Base-by-base conservation (phyloP, 2,888 invertebrate genomes). In the Drosophila meridiana region DNA sequence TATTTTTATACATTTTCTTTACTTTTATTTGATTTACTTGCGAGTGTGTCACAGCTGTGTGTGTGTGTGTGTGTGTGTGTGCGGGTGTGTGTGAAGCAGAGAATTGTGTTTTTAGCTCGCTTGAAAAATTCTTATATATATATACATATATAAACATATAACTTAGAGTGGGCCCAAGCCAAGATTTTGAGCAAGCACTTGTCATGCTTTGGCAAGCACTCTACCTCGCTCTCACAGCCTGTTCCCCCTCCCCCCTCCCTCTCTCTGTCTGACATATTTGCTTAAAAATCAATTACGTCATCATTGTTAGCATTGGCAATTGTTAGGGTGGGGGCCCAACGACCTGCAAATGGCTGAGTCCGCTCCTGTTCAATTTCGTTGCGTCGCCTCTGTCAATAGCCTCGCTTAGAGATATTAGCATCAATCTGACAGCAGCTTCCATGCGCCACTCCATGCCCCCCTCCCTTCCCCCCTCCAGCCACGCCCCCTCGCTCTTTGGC, bases 271-370 rank as follows among this genome's bases (percentile, higher is more conserved):
- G 42, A 69, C 64, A 70, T 78, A 82, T 87, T 87, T 87, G 80
- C 87, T 89, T 87, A 77, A 86, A 90, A 87, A 90, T 89, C 87
- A 87, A 87, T 87, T 87, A 87, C 84, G 87, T 90, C 90, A 90
- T 88, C 89, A 90, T 87, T 90, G 87, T 90, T 69, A 88, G 73
- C 80, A 36, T 52, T 77, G 87, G 56, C 89, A 90, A 86, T 87
- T 81, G 89, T 53, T 62, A 60, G 40, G 57, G 73, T 52, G 0
- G 52, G 20, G 34, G 55, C 55, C 55, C 55, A 38, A 28, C 28
- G 8, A 28, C 47, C 60, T 26, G 48, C 56, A 2, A 30, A 11
- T 20, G 20, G 32, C 30, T 66, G 48, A 64, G 20, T 78, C 53
- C 59, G 63, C 65, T 73, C 47, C 67, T 70, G 59, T 13, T 11